Percentiles rank a stretch among this genome's conserved stretches.
These are phyloP conservation scores for Sitta carolinensis DNA, from an alignment of 2,797 vertebrate species.

Conservation along the genomic window DNA sequence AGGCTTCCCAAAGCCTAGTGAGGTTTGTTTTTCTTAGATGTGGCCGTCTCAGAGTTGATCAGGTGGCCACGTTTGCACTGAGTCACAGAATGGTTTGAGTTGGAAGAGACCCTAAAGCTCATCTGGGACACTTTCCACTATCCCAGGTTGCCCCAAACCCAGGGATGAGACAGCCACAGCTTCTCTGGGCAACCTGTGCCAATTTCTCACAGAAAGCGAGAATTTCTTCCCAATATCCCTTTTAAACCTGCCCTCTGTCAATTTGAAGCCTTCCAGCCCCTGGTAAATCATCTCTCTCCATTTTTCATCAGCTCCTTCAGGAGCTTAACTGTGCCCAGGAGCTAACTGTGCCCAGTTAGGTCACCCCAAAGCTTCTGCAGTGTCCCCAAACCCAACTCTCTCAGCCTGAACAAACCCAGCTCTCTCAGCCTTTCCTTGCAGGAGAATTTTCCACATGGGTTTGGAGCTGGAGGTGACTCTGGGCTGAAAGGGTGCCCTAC, in stretches of 20 bases:
- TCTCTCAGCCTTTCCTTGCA: background rate
- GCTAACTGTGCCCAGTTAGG: background rate
- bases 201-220: background rate
- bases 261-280: background rate
- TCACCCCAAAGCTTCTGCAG: background rate
- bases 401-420: background rate
- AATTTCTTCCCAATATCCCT: background rate
- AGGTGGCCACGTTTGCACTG: accelerated
- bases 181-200: background rate
- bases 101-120: background rate
- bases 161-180: background rate
- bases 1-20: accelerated
- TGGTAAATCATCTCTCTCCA: background rate
- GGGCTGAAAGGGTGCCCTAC: background rate
- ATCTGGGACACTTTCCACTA: background rate
- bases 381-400: background rate
- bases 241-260: no score
- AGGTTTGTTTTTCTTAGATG: background rate
- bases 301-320: background rate
- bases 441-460: background rate
- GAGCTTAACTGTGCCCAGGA: background rate
- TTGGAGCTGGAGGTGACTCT: background rate
- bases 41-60: background rate
- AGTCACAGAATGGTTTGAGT: background rate
- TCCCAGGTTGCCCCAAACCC: background rate